Conservation (phyloP, 2,888 invertebrate genomes). For the Sphecodes monilicornis region DNA sequence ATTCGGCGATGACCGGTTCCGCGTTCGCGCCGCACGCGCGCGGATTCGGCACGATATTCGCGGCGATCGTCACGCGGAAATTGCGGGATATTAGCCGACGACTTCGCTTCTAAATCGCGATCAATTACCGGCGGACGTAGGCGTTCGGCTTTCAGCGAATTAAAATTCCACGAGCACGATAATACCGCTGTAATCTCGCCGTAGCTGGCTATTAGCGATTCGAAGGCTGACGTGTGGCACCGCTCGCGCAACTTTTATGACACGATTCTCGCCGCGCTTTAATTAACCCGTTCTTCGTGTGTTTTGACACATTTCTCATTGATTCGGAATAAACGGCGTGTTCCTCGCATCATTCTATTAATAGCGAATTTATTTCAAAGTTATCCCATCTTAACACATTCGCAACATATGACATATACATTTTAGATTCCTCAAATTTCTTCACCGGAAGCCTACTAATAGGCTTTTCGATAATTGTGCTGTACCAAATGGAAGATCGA, state of each 20-base stretch:
- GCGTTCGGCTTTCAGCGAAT: constrained; percentile 44
- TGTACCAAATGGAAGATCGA: too few species aligned
- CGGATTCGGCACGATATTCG: constrained; percentile 30
- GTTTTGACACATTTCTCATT: neutral
- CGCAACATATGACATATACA: neutral
- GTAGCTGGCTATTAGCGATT: constrained; percentile 14
- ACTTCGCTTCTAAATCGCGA: constrained; percentile 55
- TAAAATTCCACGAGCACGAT: constrained; percentile 45
- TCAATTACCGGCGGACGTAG: constrained; percentile 51
- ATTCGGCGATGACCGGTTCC: constrained; percentile 18
- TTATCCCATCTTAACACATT: neutral
- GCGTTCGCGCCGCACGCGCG: constrained; percentile 20
- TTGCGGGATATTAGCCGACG: constrained; percentile 48
- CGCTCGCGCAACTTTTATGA: neutral
- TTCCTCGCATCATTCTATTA: neutral
- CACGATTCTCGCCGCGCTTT: neutral
- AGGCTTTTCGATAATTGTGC: too few species aligned
- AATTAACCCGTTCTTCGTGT: neutral
- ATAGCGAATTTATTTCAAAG: neutral
- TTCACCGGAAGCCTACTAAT: too few species aligned
- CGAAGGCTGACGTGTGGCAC: constrained; percentile 1
- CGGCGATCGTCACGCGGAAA: constrained; percentile 51
- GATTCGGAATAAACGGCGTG: neutral
- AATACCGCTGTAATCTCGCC: constrained; percentile 30
- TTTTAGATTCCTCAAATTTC: neutral